These are phyloP conservation scores for Cotesia typhae DNA, from an alignment of 1,140 invertebrate genomes.

Conservation along the genomic window DNA sequence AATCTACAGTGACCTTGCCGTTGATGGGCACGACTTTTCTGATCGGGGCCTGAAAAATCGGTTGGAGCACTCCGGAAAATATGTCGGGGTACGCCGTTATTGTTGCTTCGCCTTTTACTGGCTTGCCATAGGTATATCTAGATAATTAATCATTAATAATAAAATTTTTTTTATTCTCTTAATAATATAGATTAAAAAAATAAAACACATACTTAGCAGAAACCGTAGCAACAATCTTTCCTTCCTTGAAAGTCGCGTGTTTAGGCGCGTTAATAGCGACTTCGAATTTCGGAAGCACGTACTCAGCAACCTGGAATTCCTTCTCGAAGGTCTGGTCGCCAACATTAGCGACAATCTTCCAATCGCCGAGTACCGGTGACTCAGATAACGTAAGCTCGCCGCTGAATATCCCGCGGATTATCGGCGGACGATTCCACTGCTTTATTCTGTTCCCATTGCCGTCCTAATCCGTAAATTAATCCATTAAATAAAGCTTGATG, in stretches of 20 bases:
- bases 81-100: slow-evolving; percentile 80
- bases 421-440: slow-evolving; percentile 75
- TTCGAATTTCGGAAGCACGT: slow-evolving; percentile 92
- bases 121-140: slow-evolving; percentile 83
- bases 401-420: slow-evolving; percentile 80
- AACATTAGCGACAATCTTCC: slow-evolving; percentile 78
- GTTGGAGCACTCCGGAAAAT: slow-evolving; percentile 80
- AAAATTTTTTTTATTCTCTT: neutral
- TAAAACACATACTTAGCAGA: slow-evolving; percentile 77
- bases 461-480: slow-evolving; percentile 65
- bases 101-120: slow-evolving; percentile 82
- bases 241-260: slow-evolving; percentile 83
- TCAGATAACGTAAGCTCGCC: slow-evolving; percentile 82
- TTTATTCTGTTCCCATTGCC: slow-evolving; percentile 83
- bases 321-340: slow-evolving; percentile 75
- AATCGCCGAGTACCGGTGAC: slow-evolving; percentile 89
- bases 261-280: slow-evolving; percentile 82
- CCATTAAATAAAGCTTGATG: neutral
- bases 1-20: slow-evolving; percentile 78
- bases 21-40: slow-evolving; percentile 85
- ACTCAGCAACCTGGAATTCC: slow-evolving; percentile 85
- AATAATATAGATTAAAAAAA: too few relatives aligned
- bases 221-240: slow-evolving; percentile 78
- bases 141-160: slow-evolving; percentile 38
- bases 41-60: slow-evolving; percentile 76